These are phyloP conservation scores for Megalonaias nervosa DNA, from an alignment of 1,140 invertebrate species.

Conservation along the genomic window DNA sequence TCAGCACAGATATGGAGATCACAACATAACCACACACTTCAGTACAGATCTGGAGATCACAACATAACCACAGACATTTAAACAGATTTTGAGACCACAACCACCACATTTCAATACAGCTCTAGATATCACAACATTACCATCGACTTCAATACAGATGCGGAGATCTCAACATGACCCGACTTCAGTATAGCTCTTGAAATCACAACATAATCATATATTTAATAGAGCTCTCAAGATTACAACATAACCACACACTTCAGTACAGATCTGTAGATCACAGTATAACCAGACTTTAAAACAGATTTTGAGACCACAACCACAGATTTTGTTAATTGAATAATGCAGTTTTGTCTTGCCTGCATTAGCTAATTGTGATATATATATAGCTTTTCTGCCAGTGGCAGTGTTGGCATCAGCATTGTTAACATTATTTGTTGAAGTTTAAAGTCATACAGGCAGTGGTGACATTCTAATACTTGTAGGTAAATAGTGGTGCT, in stretches of 20 bases:
- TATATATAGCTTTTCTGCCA: too few species aligned
- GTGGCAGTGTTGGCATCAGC: too few species aligned
- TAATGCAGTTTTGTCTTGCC: too few species aligned
- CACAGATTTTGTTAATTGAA: not conserved
- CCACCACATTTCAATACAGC: not conserved
- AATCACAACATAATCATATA: too few species aligned
- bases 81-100: too few species aligned
- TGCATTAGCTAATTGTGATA: too few species aligned
- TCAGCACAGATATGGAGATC: not conserved
- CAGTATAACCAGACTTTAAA: not conserved
- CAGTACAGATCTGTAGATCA: constrained; percentile 4
- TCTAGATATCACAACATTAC: not conserved
- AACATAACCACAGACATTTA: not conserved
- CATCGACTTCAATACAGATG: not conserved
- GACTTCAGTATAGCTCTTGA: not conserved
- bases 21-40: not conserved
- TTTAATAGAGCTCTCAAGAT: too few species aligned
- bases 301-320: constrained; percentile 4
- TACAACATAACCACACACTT: not conserved
- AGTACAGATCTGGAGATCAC: not conserved
- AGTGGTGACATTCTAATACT: too few species aligned
- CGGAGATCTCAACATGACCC: too few species aligned
- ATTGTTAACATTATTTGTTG: too few species aligned
- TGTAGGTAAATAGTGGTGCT: too few species aligned
- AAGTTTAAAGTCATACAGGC: too few species aligned